A percentile compares a stretch with the other conserved stretches of the same genome.
phyloP scores from a whole-genome alignment of 1,140 invertebrate genomes.

The Anastatus disparis region DNA sequence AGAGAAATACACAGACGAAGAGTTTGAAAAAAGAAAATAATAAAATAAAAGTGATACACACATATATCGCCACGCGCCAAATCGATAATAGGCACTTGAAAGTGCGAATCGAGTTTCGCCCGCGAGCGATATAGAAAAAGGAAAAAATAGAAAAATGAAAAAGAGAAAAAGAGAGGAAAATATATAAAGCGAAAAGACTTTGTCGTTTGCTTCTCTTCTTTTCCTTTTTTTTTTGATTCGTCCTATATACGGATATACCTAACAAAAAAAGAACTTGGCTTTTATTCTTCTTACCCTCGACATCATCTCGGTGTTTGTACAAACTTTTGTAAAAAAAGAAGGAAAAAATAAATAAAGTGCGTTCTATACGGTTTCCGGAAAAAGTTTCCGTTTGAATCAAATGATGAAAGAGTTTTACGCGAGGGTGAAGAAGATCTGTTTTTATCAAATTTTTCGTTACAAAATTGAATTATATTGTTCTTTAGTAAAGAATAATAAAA shows the following conservation, averaged over 20 bases:
- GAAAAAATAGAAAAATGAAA: neutral
- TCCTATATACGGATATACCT: neutral
- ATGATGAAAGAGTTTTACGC: neutral
- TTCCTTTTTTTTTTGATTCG: too few relatives aligned
- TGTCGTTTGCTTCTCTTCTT: too few relatives aligned
- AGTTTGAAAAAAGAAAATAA: too few relatives aligned
- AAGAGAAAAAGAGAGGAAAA: neutral
- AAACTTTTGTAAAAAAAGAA: neutral
- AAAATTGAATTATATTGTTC: neutral
- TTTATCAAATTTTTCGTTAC: neutral
- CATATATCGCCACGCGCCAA: neutral
- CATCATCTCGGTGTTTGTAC: neutral
- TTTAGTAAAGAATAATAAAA: neutral
- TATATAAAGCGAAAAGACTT: neutral
- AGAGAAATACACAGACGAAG: too few relatives aligned
- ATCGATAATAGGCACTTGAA: constrained; percentile 22
- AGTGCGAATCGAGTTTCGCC: constrained; percentile 13
- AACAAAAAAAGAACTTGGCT: too few relatives aligned
- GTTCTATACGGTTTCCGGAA: neutral
- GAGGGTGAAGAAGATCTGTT: neutral
- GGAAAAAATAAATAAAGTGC: neutral
- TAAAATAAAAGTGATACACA: too few relatives aligned
- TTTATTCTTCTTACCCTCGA: too few relatives aligned
- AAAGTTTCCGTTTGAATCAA: neutral
- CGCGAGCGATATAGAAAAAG: neutral